Evolutionary conservation across 2,888 invertebrate species (phyloP).

Genomic region (Heliconius aoede): DNA sequence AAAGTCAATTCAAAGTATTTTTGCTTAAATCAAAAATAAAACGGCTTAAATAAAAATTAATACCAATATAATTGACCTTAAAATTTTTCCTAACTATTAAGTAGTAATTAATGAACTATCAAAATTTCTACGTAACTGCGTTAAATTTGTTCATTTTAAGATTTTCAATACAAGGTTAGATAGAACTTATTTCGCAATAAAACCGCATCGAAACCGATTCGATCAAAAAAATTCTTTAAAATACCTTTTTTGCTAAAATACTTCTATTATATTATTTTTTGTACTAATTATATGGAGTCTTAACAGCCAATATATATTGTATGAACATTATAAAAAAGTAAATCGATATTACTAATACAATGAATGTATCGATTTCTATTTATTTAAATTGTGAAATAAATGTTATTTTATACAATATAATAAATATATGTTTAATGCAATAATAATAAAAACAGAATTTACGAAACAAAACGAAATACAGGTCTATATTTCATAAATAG

Average conservation of each 20-base stretch:
- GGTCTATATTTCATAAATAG: too few relatives aligned
- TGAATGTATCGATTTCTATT: too few relatives aligned
- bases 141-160: conserved; percentile 10
- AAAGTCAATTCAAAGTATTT: background rate
- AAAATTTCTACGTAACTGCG: background rate
- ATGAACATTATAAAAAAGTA: background rate
- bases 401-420: background rate
- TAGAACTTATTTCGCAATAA: conserved; percentile 21
- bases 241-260: background rate
- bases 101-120: background rate
- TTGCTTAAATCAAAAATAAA: background rate
- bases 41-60: background rate
- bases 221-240: background rate
- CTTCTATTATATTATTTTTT: conserved; percentile 19
- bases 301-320: conserved; percentile 6
- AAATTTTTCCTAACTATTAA: background rate
- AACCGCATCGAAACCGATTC: background rate
- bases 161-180: conserved; percentile 23
- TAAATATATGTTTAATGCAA: too few relatives aligned
- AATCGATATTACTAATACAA: background rate
- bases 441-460: too few relatives aligned
- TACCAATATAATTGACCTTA: conserved; percentile 3
- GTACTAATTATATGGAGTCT: background rate
- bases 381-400: background rate
- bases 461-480: too few relatives aligned